phyloP scores from a whole-genome alignment of 2,113 vertebrate genomes.

The Atlantisia rogersi region DNA sequence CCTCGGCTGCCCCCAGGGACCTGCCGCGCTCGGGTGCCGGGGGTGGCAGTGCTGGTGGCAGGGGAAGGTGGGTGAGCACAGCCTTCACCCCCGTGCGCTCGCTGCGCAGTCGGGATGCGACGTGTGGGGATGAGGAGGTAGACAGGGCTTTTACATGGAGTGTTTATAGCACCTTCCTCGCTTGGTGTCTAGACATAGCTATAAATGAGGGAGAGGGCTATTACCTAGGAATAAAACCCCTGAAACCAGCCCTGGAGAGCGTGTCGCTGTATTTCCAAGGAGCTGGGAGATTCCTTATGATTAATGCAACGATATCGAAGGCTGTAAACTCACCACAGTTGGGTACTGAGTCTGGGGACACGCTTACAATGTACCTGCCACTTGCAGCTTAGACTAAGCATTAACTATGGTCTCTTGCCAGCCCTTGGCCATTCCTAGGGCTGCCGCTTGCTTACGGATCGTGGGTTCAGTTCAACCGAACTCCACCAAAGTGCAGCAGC shows the following conservation, averaged over 20 bases:
- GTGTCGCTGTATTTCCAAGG: not conserved
- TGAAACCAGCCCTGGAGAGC: slow-evolving; percentile 23
- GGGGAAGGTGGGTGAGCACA: not conserved
- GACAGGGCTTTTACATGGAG: slow-evolving; percentile 6
- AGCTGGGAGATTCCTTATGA: slow-evolving; percentile 34
- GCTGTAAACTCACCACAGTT: not conserved
- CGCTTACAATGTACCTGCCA: not conserved
- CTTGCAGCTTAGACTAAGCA: not conserved
- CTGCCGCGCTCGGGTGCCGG: fast-evolving
- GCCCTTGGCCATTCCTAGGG: not conserved
- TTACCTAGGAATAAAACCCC: slow-evolving; percentile 46
- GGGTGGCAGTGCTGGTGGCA: not conserved
- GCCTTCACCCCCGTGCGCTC: not conserved
- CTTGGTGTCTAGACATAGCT: slow-evolving; percentile 60
- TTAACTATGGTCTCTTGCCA: not conserved
- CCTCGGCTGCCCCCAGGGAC: not conserved
- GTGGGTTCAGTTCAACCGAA: not conserved
- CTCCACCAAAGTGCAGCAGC: not conserved
- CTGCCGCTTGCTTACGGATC: not conserved
- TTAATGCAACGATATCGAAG: not conserved
- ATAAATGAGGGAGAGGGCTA: slow-evolving; percentile 49
- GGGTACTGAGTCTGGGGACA: not conserved
- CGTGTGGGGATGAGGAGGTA: not conserved
- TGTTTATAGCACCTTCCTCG: slow-evolving; percentile 31
- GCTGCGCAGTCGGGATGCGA: fast-evolving